Evolutionary conservation across 2,797 vertebrate genomes (phyloP), one percentile per base, ranked within the genome.

Genomic region (Botia almorhae): DNA sequence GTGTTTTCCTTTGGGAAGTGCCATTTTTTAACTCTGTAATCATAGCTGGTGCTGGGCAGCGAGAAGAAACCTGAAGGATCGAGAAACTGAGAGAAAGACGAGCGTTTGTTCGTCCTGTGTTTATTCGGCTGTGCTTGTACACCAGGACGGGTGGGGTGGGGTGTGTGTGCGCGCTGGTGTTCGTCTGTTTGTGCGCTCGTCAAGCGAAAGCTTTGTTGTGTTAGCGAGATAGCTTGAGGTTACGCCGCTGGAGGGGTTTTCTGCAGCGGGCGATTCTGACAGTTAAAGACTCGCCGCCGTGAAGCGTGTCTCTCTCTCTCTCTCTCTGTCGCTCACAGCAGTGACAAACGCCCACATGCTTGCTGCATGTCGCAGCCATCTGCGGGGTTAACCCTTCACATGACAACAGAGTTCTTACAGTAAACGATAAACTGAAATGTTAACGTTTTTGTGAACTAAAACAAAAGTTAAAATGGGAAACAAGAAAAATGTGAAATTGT

Each of bases 281-380:
- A 60, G 71, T 73, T 56, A 46, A 64, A 64, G 33, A 65, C 63
- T 65, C 17, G 29, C 63, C 7, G 33, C 16, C 3, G 17, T 12
- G 14, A 11, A 76, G 48, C 11, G 61, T 29, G 39, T 69, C 78
- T 83, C 60, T 36, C 36, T 61, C 67, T 70, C 23, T 48, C 26
- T 48, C 2, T 29, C 19, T 51, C 75, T 58, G 17, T 53, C 6
- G 2, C 26, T 65, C 26, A 23, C 63, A 67, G 19, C 68, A 7
- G 56, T 19, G 1, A 16, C 71, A 79, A 68, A 70, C 79, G 0
- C 56, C 69, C 64, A 84, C 74, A 58, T 58, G 51, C 69, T 80
- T 87, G 6, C 73, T 89, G 43, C 87, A 89, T 83, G 74, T 80
- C 77, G 60, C 23, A 69, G 70, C 48, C 33, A 36, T 69, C 80